Percentiles rank a stretch among this genome's conserved stretches.
These are phyloP conservation scores for Odontamblyopus lacepedii DNA, from an alignment of 2,797 vertebrate species.

Conservation along the genomic window DNA sequence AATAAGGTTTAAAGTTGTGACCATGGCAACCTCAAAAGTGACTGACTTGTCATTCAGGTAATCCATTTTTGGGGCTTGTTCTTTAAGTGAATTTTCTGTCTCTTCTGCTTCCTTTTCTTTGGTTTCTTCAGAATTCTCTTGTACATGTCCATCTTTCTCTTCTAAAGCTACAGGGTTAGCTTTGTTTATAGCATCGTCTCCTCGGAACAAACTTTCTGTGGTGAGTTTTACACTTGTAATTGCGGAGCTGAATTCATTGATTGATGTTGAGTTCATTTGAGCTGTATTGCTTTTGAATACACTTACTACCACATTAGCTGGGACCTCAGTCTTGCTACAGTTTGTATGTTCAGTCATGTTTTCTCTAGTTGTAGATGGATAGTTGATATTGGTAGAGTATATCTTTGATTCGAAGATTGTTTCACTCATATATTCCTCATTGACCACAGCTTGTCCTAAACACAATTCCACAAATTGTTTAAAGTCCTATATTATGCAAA, in stretches of 20 bases:
- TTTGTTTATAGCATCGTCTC: slow-evolving; percentile 41
- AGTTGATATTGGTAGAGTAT: not conserved
- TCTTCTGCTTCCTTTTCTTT: slow-evolving; percentile 31
- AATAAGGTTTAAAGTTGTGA: slow-evolving; percentile 16
- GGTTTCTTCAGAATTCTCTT: slow-evolving; percentile 3
- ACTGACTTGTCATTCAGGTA: slow-evolving; percentile 14
- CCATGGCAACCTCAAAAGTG: slow-evolving; percentile 21
- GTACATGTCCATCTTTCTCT: slow-evolving; percentile 13
- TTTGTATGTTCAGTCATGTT: slow-evolving; percentile 35
- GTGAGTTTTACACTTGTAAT: slow-evolving; percentile 20
- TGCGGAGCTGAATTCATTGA: slow-evolving; percentile 44
- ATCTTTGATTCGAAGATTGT: not conserved
- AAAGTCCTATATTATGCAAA: too few species aligned
- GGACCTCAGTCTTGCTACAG: slow-evolving; percentile 37
- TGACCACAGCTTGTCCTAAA: slow-evolving; percentile 35
- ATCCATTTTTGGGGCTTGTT: slow-evolving; percentile 31
- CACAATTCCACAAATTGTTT: slow-evolving; percentile 10
- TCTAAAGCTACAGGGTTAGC: slow-evolving; percentile 37
- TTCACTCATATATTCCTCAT: slow-evolving; percentile 3
- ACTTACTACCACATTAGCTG: slow-evolving; percentile 38
- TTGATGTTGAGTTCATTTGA: slow-evolving; percentile 44
- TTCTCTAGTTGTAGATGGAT: slow-evolving; percentile 15
- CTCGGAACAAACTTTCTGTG: slow-evolving; percentile 7
- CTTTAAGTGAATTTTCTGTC: slow-evolving; percentile 21
- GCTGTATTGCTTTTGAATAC: slow-evolving; percentile 15